Base-by-base conservation (phyloP, 2,888 invertebrate genomes). In the Timema cristinae region DNA sequence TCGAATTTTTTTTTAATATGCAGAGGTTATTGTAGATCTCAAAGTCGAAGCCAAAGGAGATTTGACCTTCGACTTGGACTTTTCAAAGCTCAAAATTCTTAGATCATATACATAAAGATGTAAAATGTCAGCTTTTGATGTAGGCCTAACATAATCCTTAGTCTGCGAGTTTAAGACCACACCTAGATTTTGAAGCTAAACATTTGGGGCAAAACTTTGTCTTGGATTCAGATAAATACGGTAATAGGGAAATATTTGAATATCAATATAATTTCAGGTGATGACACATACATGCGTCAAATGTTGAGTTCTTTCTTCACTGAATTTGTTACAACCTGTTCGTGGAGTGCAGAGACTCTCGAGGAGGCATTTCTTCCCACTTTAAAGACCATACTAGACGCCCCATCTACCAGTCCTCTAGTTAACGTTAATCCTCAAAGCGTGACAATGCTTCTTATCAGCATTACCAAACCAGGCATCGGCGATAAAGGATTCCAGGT, bases 341-440 rank as follows among this genome's bases (percentile, higher is more conserved):
- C 88, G 11, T 85, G 86, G 0, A 88, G 89, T 47, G 88, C 88
- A 73, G 83, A 85, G 67, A 81, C 85, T 73, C 79, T 90, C 54
- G 86, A 86, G 82, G 88, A 88, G 78, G 90, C 92, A 5, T 88
- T 95, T 13, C 79, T 94, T 68, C 91, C 92, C 0, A 93, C 92
- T 0, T 80, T 95, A 0, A 85, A 87, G 48, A 87, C 89, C 0
- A 82, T 95, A 6, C 86, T 90, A 11, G 87, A 89, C 75, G 93
- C 94, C 0, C 93, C 93, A 0, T 85, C 87, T 7, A 88, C 86
- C 69, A 93, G 93, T 76, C 92, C 93, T 0, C 81, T 95, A 7
- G 85, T 88, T 5, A 90, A 91, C 76, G 88, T 95, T 50, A 89
- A 93, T 77, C 86, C 90, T 0, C 88, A 90, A 69, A 89, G 90